phyloP scores from a whole-genome alignment of 1,140 invertebrate genomes.

The Solenopsis invicta region DNA sequence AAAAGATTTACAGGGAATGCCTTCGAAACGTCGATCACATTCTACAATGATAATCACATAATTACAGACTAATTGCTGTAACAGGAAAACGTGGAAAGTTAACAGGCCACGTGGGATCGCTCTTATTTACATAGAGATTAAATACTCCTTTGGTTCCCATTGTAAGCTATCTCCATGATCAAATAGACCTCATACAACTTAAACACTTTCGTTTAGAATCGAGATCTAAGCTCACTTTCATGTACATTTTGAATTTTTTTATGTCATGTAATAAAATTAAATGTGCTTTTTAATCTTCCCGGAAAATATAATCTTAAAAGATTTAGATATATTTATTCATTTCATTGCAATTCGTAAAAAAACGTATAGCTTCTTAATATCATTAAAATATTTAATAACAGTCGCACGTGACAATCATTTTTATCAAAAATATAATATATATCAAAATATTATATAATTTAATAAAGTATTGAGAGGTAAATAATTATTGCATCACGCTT shows the following conservation, averaged over 20 bases:
- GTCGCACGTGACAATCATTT: neutral
- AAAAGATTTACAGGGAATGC: neutral
- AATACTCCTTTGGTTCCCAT: neutral
- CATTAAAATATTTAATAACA: constrained; percentile 1
- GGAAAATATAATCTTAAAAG: neutral
- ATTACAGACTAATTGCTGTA: constrained; percentile 29
- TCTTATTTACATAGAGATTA: constrained; percentile 49
- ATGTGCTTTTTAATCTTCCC: neutral
- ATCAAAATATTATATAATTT: neutral
- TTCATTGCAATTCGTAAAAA: neutral
- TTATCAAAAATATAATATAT: neutral
- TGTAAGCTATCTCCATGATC: neutral
- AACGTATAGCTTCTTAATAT: neutral
- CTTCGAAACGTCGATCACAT: constrained; percentile 4
- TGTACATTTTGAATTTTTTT: neutral
- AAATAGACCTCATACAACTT: neutral
- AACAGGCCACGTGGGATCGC: neutral
- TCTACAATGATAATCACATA: constrained; percentile 22
- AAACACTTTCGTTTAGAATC: constrained; percentile 4
- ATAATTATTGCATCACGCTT: neutral
- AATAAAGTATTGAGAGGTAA: neutral
- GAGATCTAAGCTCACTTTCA: neutral
- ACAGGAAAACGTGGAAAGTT: constrained; percentile 29
- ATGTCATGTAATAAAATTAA: neutral
- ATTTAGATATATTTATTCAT: neutral